Percentiles rank a stretch among this genome's conserved stretches.
Conservation (phyloP, 1,140 invertebrate genomes). For the Sarcophaga bullata region DNA sequence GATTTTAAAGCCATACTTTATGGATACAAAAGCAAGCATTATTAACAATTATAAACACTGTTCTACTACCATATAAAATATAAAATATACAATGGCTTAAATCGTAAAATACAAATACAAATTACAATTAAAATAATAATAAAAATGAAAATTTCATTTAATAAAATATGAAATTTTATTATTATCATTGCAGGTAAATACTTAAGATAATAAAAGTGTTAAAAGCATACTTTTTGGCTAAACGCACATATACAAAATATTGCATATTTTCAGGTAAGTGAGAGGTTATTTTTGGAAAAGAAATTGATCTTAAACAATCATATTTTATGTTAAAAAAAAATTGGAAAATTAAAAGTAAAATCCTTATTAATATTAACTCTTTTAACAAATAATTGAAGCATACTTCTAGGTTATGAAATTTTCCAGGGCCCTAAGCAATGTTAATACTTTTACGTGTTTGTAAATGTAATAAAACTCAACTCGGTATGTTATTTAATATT, state of each 20-base stretch:
- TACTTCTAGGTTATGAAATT: too few relatives aligned
- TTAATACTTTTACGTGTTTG: too few relatives aligned
- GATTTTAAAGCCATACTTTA: neutral
- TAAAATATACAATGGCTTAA: too few relatives aligned
- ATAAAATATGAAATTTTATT: slow-evolving; percentile 3
- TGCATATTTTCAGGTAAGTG: neutral
- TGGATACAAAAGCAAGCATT: neutral
- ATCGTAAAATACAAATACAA: too few relatives aligned
- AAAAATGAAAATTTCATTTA: neutral
- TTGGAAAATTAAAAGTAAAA: neutral
- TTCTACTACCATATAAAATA: too few relatives aligned
- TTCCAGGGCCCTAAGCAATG: too few relatives aligned
- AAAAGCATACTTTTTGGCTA: too few relatives aligned
- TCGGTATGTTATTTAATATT: too few relatives aligned
- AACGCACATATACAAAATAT: too few relatives aligned
- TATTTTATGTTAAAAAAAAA: slow-evolving; percentile 26
- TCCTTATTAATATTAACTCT: too few relatives aligned
- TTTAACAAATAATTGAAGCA: too few relatives aligned
- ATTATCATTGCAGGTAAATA: slow-evolving; percentile 15
- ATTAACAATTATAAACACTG: neutral
- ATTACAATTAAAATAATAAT: neutral
- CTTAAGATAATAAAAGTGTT: neutral
- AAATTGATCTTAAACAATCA: neutral
- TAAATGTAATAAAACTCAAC: too few relatives aligned
- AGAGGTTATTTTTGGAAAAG: neutral